Evolutionary conservation across 2,113 vertebrate species (phyloP).

Genomic region (Oncorhynchus masou): DNA sequence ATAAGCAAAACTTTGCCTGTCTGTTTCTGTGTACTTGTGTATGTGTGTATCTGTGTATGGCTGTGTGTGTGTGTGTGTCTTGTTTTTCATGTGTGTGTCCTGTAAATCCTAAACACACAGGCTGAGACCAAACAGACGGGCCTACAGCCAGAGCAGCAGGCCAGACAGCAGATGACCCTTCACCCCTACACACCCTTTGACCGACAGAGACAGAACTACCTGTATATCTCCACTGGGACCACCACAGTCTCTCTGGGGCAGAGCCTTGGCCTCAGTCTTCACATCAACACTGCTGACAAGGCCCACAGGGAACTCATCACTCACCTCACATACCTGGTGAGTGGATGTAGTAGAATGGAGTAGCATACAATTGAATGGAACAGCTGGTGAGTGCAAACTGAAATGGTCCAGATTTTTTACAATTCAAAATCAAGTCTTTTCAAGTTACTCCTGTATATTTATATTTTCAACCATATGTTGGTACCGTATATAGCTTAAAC

Average conservation of each 20-base stretch:
- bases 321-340: conserved; percentile 70
- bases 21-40: not conserved
- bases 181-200: conserved; percentile 60
- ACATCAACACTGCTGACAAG: conserved; percentile 15
- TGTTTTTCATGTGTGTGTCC: not conserved
- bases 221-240: conserved; percentile 65
- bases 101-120: conserved; percentile 52
- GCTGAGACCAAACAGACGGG: conserved; percentile 61
- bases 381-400: not conserved
- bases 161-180: conserved; percentile 51
- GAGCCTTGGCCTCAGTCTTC: conserved; percentile 64
- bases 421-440: too few relatives aligned
- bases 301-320: conserved; percentile 27
- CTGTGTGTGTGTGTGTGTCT: not conserved
- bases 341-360: not conserved
- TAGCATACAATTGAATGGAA: too few relatives aligned
- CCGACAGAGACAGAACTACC: conserved; percentile 57
- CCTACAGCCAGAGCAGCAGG: conserved; percentile 70
- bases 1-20: not conserved
- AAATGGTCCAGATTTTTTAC: too few relatives aligned
- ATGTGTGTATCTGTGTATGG: not conserved
- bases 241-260: conserved; percentile 57
- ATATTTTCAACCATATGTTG: too few relatives aligned
- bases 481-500: too few relatives aligned
- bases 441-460: too few relatives aligned